Conservation (phyloP, 2,797 vertebrate species). For the Clangula hyemalis region DNA sequence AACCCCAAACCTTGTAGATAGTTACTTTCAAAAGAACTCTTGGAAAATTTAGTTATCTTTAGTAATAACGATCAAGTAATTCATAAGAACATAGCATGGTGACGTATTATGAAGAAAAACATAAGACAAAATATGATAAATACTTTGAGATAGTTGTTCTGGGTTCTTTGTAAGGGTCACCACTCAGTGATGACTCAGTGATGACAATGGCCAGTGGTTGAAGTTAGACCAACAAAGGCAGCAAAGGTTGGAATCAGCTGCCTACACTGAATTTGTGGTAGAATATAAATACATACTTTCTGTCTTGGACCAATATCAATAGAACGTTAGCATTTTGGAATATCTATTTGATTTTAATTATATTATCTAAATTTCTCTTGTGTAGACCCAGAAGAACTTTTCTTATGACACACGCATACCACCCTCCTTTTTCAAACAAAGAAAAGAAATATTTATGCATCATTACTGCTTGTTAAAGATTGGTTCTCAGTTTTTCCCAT, state of each 20-base stretch:
- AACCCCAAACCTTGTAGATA: rapidly evolving
- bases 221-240: background rate
- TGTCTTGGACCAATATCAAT: background rate
- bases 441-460: background rate
- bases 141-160: background rate
- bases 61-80: background rate
- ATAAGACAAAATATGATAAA: background rate
- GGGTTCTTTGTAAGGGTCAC: background rate
- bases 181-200: background rate
- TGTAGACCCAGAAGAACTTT: background rate
- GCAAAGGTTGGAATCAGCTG: background rate
- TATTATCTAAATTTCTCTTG: background rate
- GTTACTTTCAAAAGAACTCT: background rate
- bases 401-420: background rate
- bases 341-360: background rate
- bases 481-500: background rate
- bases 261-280: background rate
- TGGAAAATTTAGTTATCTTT: background rate
- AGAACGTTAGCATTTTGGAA: background rate
- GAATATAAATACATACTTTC: background rate
- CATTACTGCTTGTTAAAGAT: background rate
- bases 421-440: background rate
- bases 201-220: background rate
- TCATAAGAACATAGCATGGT: background rate
- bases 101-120: background rate